Evolutionary conservation across 2,113 vertebrate genomes (phyloP).

Genomic region (Danionella cerebrum): DNA sequence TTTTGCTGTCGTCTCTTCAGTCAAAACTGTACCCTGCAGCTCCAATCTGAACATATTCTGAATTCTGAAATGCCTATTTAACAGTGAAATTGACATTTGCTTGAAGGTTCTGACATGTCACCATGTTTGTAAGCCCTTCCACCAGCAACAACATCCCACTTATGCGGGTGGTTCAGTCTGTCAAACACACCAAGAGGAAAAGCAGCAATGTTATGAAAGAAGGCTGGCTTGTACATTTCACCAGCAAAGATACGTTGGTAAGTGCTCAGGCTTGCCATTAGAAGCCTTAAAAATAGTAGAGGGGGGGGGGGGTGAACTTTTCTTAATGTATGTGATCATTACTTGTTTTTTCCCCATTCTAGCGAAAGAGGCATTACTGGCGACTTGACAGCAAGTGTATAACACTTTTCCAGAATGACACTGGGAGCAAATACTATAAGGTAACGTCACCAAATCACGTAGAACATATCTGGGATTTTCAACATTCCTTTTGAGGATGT

Average conservation of each 20-base stretch:
- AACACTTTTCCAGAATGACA: slow-evolving; percentile 92
- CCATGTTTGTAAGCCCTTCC: slow-evolving; percentile 61
- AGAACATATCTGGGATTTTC: background rate
- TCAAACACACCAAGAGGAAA: slow-evolving; percentile 93
- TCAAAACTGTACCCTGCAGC: too few species aligned
- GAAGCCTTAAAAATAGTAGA: background rate
- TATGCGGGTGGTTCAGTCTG: slow-evolving; percentile 92
- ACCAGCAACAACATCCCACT: slow-evolving; percentile 97
- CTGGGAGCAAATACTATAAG: slow-evolving; percentile 96
- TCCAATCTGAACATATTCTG: background rate
- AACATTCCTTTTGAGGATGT: background rate
- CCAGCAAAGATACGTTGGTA: slow-evolving; percentile 90
- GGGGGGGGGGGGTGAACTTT: too few species aligned
- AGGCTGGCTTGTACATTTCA: slow-evolving; percentile 97
- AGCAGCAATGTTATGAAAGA: slow-evolving; percentile 90
- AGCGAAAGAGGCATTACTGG: slow-evolving; percentile 97
- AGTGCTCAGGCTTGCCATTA: background rate
- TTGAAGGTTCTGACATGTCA: slow-evolving; percentile 13
- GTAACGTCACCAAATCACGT: slow-evolving; percentile 54
- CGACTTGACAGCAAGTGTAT: slow-evolving; percentile 95
- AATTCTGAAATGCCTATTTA: background rate
- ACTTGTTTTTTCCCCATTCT: slow-evolving; percentile 20
- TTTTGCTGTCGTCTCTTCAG: background rate
- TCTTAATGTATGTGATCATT: background rate
- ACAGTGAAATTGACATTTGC: background rate